Percentiles rank a stretch among this genome's conserved stretches.
These are phyloP conservation scores for Caenorhabditis virilis DNA, from an alignment of 2,888 invertebrate genomes.

Conservation along the genomic window DNA sequence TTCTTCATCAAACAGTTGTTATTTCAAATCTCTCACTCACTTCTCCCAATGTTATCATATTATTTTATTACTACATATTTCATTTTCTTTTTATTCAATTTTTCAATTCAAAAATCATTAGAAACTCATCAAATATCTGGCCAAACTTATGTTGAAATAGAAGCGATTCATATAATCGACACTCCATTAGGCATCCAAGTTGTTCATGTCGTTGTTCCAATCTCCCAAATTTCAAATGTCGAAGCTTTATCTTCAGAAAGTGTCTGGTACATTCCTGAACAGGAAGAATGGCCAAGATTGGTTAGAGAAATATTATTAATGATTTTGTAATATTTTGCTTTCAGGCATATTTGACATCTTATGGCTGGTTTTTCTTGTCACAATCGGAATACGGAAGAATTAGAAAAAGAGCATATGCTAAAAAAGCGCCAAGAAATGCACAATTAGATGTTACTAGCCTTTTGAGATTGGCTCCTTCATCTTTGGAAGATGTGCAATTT, in stretches of 20 bases:
- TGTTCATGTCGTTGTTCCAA: slow-evolving; percentile 27
- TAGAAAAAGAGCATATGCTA: slow-evolving; percentile 12
- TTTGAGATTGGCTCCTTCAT: slow-evolving; percentile 17
- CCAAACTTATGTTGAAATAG: slow-evolving; percentile 32
- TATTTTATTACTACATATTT: no score
- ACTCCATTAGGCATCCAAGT: slow-evolving; percentile 19
- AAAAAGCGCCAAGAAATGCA: slow-evolving; percentile 27
- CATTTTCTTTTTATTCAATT: no score
- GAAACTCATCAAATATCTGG: no score
- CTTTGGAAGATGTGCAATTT: slow-evolving; percentile 28
- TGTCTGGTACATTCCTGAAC: slow-evolving; percentile 35
- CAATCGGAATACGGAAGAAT: slow-evolving; percentile 7
- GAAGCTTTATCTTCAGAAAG: slow-evolving; percentile 16
- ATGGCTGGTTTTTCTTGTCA: slow-evolving; percentile 27
- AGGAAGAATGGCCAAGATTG: slow-evolving; percentile 23
- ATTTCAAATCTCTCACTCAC: no score
- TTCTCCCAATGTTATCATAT: no score
- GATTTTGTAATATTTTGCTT: background rate
- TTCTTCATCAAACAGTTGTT: no score
- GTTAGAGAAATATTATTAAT: background rate
- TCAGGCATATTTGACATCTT: slow-evolving; percentile 26
- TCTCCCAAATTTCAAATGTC: slow-evolving; percentile 7
- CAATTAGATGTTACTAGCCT: slow-evolving; percentile 33
- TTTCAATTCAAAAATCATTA: no score
- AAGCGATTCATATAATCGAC: slow-evolving; percentile 25